phyloP scores from a whole-genome alignment of 2,888 invertebrate genomes.

The Bombyx huttoni region DNA sequence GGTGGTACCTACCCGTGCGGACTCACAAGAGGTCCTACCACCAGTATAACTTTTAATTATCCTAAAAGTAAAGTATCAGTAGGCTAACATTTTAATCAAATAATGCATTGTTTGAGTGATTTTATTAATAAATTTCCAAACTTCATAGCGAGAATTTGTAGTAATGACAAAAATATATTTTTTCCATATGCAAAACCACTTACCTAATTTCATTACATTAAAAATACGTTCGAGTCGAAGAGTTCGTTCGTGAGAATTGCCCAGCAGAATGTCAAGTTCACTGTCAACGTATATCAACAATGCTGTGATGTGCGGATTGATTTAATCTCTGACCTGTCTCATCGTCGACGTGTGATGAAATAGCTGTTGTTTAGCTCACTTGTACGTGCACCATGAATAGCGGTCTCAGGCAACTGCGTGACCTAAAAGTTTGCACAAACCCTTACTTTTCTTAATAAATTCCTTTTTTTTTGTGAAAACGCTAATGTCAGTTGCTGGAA shows the following conservation, averaged over 20 bases:
- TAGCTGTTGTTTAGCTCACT: conserved; percentile 53
- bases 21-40: too few species aligned
- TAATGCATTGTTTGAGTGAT: too few species aligned
- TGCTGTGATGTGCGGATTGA: conserved; percentile 15
- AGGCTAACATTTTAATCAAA: too few species aligned
- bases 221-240: neutral
- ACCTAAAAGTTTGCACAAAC: conserved; percentile 14
- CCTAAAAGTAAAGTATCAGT: too few species aligned
- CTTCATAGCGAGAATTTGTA: too few species aligned
- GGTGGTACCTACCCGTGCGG: too few species aligned
- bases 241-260: neutral
- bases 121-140: too few species aligned
- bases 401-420: conserved; percentile 16
- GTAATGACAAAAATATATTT: too few species aligned
- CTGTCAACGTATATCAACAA: conserved; percentile 11
- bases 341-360: conserved; percentile 29
- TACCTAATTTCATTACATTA: too few species aligned
- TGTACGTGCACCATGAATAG: conserved; percentile 45
- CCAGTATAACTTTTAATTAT: too few species aligned
- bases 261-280: conserved; percentile 11
- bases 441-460: neutral
- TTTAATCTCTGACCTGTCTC: conserved; percentile 43
- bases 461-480: neutral
- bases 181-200: too few species aligned
- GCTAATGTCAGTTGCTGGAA: neutral